Evolutionary conservation across 2,113 vertebrate species (phyloP).

Genomic region (Clarias batrachus): DNA sequence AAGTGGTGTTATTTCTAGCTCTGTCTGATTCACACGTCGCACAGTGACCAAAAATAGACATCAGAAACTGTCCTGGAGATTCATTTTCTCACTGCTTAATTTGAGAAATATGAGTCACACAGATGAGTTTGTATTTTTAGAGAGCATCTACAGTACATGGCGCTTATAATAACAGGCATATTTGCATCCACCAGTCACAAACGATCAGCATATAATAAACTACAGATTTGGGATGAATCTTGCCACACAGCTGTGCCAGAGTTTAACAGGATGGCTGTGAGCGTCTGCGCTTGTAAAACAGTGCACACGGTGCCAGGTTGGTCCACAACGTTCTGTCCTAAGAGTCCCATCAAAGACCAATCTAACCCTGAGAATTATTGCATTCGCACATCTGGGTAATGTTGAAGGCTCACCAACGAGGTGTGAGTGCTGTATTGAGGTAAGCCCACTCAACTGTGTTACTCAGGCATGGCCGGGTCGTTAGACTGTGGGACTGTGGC

Average conservation of each 20-base stretch:
- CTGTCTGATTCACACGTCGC: not conserved
- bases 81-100: not conserved
- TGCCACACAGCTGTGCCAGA: not conserved
- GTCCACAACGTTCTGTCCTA: not conserved
- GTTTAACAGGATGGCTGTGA: not conserved
- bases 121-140: constrained; percentile 1
- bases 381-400: not conserved
- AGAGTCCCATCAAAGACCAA: not conserved
- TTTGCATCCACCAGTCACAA: not conserved
- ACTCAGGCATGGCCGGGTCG: not conserved
- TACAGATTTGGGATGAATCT: not conserved
- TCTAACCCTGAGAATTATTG: not conserved
- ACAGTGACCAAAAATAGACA: constrained; percentile 7
- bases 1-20: constrained; percentile 1
- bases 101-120: constrained; percentile 12
- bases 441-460: not conserved
- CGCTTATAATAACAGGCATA: no score
- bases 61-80: constrained; percentile 3
- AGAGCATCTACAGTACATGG: not conserved
- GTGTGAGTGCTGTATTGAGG: not conserved
- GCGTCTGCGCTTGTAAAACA: not conserved
- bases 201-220: not conserved
- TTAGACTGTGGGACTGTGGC: not conserved
- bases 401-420: not conserved
- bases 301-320: not conserved